Conservation (phyloP, 2,797 vertebrate genomes). For the Ibycter americanus region DNA sequence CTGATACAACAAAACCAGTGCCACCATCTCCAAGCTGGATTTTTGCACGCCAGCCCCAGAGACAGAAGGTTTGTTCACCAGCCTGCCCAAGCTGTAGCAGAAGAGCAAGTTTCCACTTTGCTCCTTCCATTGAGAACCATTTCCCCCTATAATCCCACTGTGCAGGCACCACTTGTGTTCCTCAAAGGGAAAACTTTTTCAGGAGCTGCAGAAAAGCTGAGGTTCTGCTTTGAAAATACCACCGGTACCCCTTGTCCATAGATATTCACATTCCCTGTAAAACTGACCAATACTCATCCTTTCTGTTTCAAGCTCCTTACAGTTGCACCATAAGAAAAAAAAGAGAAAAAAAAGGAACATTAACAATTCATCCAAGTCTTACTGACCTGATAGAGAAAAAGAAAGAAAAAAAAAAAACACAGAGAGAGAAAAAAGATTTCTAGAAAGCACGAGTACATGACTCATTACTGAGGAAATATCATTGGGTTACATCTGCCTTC, state of each 20-base stretch:
- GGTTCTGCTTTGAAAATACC: background rate
- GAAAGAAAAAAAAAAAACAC: background rate
- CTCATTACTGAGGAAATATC: background rate
- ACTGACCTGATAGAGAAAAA: background rate
- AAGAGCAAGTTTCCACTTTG: background rate
- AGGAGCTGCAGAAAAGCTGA: background rate
- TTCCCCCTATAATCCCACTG: background rate
- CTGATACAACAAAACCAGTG: background rate
- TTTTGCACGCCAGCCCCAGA: background rate
- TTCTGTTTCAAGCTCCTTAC: background rate
- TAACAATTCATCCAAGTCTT: background rate
- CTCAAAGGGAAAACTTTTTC: background rate
- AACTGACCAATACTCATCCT: background rate
- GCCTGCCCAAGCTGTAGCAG: background rate
- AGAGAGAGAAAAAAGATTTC: background rate
- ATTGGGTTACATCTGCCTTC: background rate
- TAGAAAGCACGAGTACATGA: background rate
- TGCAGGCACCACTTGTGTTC: background rate
- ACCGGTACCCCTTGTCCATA: background rate
- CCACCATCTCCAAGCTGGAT: background rate
- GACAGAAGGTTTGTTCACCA: background rate
- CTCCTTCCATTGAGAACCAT: background rate
- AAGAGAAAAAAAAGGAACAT: background rate
- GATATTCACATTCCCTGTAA: background rate
- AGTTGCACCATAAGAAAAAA: background rate